A percentile compares a stretch with the other conserved stretches of the same genome.
Evolutionary conservation across 1,140 invertebrate species (phyloP).

Genomic region (Nasonia longicornis): DNA sequence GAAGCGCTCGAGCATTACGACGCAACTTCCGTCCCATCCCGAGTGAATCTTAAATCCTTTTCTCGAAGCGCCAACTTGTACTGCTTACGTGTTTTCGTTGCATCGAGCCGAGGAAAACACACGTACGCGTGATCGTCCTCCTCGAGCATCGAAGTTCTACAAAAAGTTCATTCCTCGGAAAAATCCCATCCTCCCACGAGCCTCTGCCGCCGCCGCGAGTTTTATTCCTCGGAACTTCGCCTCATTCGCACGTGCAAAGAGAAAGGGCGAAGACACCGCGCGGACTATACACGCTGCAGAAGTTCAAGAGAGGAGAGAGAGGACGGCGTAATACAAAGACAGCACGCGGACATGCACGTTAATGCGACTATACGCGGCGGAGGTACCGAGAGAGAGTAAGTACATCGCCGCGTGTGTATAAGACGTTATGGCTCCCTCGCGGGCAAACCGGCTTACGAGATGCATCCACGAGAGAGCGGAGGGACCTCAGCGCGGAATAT

Average conservation of each 20-base stretch:
- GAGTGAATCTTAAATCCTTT: conserved; percentile 18
- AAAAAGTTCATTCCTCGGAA: no score
- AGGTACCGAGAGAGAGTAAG: neutral
- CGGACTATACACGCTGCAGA: neutral
- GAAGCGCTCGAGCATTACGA: conserved; percentile 14
- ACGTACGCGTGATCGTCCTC: no score
- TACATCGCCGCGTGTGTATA: conserved; percentile 26
- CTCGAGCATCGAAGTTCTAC: neutral
- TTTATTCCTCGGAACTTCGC: no score
- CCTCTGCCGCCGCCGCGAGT: no score
- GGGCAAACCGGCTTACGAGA: conserved; percentile 52
- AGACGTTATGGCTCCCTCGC: conserved; percentile 47
- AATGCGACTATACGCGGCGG: neutral
- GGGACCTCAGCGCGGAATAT: conserved; percentile 42
- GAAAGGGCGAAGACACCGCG: neutral
- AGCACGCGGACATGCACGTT: conserved; percentile 27
- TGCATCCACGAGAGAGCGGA: neutral
- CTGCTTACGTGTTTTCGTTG: neutral
- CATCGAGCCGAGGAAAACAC: no score
- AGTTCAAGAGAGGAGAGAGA: conserved; percentile 4
- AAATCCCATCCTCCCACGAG: neutral
- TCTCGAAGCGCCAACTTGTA: neutral
- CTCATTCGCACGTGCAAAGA: neutral
- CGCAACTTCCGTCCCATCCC: conserved; percentile 9
- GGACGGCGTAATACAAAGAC: conserved; percentile 45